These are phyloP conservation scores for Platypus cylindrus DNA, from an alignment of 2,888 invertebrate genomes.

Conservation along the genomic window DNA sequence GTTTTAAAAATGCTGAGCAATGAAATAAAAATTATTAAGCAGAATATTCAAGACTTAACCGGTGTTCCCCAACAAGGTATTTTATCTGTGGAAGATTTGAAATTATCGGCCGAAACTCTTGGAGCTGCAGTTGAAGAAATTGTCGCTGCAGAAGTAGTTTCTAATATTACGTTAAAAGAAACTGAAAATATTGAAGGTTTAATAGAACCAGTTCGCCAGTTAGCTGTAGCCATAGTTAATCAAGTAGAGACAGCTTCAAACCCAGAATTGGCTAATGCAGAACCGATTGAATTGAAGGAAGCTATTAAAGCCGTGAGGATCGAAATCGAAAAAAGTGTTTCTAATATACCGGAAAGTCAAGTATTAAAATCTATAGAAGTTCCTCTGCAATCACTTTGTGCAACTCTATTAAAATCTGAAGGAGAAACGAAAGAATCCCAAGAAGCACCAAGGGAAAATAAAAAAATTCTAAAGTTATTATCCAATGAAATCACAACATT, in stretches of 20 bases:
- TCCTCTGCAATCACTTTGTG: constrained; percentile 5
- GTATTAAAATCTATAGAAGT: too few relatives aligned
- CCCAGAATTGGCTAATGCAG: too few relatives aligned
- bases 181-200: neutral
- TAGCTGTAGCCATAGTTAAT: neutral
- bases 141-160: too few relatives aligned
- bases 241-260: neutral
- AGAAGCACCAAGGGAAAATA: neutral
- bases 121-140: neutral
- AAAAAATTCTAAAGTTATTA: neutral
- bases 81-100: too few relatives aligned
- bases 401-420: constrained; percentile 4
- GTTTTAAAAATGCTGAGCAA: too few relatives aligned
- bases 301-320: too few relatives aligned
- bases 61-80: constrained; percentile 9
- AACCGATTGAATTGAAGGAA: too few relatives aligned
- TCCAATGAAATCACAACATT: constrained; percentile 2
- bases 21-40: too few relatives aligned
- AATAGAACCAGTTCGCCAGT: neutral
- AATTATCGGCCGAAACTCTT: too few relatives aligned
- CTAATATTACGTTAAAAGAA: neutral
- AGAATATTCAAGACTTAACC: constrained; percentile 11
- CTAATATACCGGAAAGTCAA: too few relatives aligned
- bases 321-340: too few relatives aligned
- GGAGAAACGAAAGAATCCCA: neutral